Conservation (phyloP, 2,888 invertebrate species). For the Acanthosepion esculentum region DNA sequence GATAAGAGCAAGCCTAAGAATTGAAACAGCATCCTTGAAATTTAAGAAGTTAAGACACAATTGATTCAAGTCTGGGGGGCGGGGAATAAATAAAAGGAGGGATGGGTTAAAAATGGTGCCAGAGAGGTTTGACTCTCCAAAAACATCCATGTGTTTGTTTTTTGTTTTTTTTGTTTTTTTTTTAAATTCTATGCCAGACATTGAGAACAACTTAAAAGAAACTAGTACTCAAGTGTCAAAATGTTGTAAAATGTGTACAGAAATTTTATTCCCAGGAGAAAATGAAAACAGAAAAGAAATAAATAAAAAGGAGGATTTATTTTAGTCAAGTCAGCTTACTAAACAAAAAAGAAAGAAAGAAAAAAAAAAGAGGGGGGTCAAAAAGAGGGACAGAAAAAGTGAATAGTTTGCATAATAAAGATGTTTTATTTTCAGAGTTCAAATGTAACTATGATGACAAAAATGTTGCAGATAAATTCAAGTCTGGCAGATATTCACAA, state of each 20-base stretch:
- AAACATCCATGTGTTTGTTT: no score
- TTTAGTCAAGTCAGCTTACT: no score
- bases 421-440: background rate
- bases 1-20: background rate
- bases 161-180: no score
- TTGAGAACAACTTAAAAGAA: no score
- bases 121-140: no score
- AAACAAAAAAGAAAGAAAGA: background rate
- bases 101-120: no score
- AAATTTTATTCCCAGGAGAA: no score
- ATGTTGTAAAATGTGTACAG: no score
- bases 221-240: no score
- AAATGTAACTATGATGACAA: background rate
- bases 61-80: background rate
- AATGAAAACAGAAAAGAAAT: background rate
- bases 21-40: background rate
- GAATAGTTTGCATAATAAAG: background rate
- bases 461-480: background rate
- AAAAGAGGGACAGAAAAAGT: background rate
- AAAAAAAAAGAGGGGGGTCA: background rate
- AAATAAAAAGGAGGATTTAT: background rate
- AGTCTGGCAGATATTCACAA: background rate
- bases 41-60: background rate
- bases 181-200: no score
- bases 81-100: background rate